Conservation (phyloP, 1,140 invertebrate species). For the Varroa destructor region DNA sequence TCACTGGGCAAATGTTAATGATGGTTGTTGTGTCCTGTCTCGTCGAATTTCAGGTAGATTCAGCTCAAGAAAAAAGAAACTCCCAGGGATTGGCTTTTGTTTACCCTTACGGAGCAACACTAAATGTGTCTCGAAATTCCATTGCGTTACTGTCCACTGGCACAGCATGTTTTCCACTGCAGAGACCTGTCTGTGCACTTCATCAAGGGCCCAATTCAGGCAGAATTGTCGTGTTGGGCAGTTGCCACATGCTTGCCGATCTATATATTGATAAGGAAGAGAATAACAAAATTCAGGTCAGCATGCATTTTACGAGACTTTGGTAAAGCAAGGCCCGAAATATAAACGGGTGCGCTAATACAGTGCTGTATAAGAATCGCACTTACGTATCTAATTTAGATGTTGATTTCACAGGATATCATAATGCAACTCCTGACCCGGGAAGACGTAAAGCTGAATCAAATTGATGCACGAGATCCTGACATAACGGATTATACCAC, state of each 20-base stretch:
- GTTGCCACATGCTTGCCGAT: constrained; percentile 50
- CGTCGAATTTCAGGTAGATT: not conserved
- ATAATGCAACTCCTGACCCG: constrained; percentile 68
- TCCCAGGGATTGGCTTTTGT: constrained; percentile 57
- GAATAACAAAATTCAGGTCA: constrained; percentile 63
- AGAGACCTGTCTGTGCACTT: constrained; percentile 76
- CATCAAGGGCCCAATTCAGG: constrained; percentile 53
- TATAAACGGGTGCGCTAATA: not conserved
- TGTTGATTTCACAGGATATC: constrained; percentile 53
- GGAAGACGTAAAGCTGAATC: constrained; percentile 54
- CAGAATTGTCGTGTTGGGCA: constrained; percentile 48
- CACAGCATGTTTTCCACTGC: constrained; percentile 78
- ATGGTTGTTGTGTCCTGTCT: no score
- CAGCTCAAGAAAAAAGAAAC: constrained; percentile 31
- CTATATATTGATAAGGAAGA: constrained; percentile 87
- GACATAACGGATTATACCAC: constrained; percentile 86
- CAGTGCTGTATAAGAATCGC: not conserved
- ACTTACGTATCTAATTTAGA: not conserved
- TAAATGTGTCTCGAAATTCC: constrained; percentile 81
- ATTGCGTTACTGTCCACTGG: constrained; percentile 77
- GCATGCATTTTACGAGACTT: constrained; percentile 30
- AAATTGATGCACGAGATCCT: constrained; percentile 77
- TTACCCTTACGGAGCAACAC: constrained; percentile 86
- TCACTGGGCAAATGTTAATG: no score
- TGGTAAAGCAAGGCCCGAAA: constrained; percentile 16